Evolutionary conservation across 2,888 invertebrate genomes (phyloP).

Genomic region (Agriopis aurantiaria): DNA sequence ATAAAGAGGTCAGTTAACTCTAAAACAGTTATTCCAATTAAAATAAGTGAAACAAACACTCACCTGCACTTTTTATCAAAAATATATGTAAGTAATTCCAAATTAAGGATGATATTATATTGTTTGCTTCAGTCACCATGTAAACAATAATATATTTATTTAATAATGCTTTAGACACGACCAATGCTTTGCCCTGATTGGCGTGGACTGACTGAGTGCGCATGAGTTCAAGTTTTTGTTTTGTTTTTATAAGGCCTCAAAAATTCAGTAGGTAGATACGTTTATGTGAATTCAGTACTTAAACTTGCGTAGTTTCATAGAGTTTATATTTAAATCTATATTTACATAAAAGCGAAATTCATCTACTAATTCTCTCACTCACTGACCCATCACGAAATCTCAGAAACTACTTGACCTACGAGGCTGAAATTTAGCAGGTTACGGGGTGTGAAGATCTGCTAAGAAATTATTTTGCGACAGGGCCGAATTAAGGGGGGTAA

Average conservation of each 20-base stretch:
- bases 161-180: slow-evolving; percentile 21
- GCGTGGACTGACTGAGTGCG: slow-evolving; percentile 61
- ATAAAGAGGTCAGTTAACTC: slow-evolving; percentile 14
- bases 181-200: slow-evolving; percentile 47
- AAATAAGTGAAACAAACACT: background rate
- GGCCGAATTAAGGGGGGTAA: no score
- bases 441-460: no score
- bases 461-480: no score
- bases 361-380: no score
- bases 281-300: slow-evolving; percentile 9
- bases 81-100: background rate
- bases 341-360: no score
- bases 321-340: background rate
- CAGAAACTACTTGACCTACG: no score
- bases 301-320: background rate
- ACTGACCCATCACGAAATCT: background rate
- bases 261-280: background rate
- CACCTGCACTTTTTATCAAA: background rate
- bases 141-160: slow-evolving; percentile 11
- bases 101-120: background rate
- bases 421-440: no score
- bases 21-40: background rate
- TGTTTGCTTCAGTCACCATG: background rate
- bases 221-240: slow-evolving; percentile 41
- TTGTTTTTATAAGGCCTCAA: slow-evolving; percentile 6